Evolutionary conservation across 2,797 vertebrate genomes (phyloP).

Genomic region (Chromis chromis): DNA sequence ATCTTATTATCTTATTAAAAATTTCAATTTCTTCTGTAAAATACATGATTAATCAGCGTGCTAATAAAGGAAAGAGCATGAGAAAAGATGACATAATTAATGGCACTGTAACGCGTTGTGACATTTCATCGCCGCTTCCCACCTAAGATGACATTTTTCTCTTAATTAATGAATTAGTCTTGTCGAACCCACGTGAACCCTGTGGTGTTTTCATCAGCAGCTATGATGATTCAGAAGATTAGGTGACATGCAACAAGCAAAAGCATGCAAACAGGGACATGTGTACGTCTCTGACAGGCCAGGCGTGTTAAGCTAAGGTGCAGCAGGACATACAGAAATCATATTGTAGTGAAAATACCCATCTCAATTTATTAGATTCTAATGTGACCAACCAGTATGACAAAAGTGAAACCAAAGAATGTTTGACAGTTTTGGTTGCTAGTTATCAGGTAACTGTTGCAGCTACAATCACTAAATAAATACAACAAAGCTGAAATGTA

Average conservation of each 20-base stretch:
- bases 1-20: no score
- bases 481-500: background rate
- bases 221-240: background rate
- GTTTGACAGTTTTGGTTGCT: no score
- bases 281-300: background rate
- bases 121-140: slow-evolving; percentile 27
- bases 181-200: background rate
- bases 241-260: slow-evolving; percentile 11
- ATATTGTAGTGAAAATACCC: no score
- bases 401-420: no score
- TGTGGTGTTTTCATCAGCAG: slow-evolving; percentile 20
- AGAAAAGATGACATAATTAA: slow-evolving; percentile 27
- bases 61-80: background rate
- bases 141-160: background rate
- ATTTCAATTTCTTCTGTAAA: background rate
- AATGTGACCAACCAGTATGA: no score
- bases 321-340: background rate
- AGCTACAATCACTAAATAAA: no score
- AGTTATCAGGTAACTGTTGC: no score
- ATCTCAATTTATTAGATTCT: no score
- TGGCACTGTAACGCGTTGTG: background rate
- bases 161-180: slow-evolving; percentile 20
- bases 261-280: background rate
- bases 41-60: no score
- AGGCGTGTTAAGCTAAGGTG: background rate